A percentile compares a stretch with the other conserved stretches of the same genome.
Evolutionary conservation across 2,113 vertebrate genomes (phyloP).

Genomic region (Sylvietta virens): DNA sequence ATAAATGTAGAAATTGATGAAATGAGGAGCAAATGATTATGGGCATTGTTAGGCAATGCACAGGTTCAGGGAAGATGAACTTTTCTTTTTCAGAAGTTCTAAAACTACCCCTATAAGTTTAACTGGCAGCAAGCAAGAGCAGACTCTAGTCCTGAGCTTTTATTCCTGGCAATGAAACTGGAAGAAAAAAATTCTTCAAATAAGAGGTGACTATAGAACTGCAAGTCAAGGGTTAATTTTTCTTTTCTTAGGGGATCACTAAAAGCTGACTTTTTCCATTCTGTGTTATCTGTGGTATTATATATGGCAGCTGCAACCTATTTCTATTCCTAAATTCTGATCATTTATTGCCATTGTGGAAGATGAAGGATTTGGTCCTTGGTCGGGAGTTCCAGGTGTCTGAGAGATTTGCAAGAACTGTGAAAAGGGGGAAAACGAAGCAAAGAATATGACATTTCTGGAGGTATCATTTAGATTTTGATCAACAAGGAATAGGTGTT

Average conservation of each 20-base stretch:
- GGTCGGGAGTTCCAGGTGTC: constrained; percentile 6
- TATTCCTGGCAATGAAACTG: not conserved
- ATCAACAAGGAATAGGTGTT: constrained; percentile 1
- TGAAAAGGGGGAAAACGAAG: not conserved
- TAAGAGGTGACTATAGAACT: not conserved
- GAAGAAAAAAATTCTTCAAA: not conserved
- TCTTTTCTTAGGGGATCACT: constrained; percentile 3
- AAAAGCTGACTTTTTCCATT: not conserved
- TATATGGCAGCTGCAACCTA: constrained; percentile 1
- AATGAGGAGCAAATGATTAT: constrained; percentile 26
- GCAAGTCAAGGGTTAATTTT: constrained; percentile 43
- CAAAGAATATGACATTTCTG: constrained; percentile 39
- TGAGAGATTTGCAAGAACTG: constrained; percentile 25
- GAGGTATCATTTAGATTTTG: constrained; percentile 58
- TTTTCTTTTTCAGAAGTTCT: constrained; percentile 11
- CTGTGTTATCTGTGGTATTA: not conserved
- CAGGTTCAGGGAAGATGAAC: constrained; percentile 33
- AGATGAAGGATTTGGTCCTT: constrained; percentile 43
- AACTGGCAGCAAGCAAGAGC: not conserved
- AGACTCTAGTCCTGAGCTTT: not conserved
- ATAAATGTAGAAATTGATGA: constrained; percentile 47
- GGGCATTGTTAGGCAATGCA: constrained; percentile 13
- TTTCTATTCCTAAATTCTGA: constrained; percentile 34
- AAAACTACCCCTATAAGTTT: not conserved
- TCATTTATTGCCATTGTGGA: constrained; percentile 39